phyloP scores from a whole-genome alignment of 2,113 vertebrate species.

The Hippolais icterina region DNA sequence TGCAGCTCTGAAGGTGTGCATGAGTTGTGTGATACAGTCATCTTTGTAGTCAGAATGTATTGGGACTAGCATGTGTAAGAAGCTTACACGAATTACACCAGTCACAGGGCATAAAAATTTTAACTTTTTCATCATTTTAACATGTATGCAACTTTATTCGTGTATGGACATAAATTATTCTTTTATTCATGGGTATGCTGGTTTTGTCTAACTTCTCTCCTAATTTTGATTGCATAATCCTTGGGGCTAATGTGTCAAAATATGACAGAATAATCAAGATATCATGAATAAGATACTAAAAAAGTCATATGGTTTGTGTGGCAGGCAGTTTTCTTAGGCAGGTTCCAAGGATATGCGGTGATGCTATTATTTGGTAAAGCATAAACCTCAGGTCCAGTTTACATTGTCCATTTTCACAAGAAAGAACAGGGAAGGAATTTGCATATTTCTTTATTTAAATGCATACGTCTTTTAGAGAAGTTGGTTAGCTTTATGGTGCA shows the following conservation, averaged over 20 bases:
- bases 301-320: slow-evolving; percentile 6
- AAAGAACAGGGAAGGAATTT: background rate
- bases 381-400: background rate
- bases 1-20: background rate
- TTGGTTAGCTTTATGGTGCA: background rate
- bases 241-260: slow-evolving; percentile 48
- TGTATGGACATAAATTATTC: background rate
- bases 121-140: slow-evolving; percentile 23
- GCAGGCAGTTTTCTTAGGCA: background rate
- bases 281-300: slow-evolving; percentile 31
- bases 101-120: background rate
- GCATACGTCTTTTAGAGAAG: background rate
- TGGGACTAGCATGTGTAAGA: background rate
- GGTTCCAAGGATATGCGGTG: background rate
- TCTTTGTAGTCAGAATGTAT: background rate
- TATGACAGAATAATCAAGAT: slow-evolving; percentile 33
- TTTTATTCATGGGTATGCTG: background rate
- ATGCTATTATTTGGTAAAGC: slow-evolving; percentile 35
- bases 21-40: background rate
- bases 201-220: slow-evolving; percentile 46
- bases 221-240: slow-evolving; percentile 50
- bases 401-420: background rate
- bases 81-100: background rate
- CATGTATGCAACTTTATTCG: background rate
- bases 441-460: background rate